Evolutionary conservation across 2,888 invertebrate species (phyloP), one percentile per base, ranked within the genome.

Genomic region (Agapetus fuscipes): DNA sequence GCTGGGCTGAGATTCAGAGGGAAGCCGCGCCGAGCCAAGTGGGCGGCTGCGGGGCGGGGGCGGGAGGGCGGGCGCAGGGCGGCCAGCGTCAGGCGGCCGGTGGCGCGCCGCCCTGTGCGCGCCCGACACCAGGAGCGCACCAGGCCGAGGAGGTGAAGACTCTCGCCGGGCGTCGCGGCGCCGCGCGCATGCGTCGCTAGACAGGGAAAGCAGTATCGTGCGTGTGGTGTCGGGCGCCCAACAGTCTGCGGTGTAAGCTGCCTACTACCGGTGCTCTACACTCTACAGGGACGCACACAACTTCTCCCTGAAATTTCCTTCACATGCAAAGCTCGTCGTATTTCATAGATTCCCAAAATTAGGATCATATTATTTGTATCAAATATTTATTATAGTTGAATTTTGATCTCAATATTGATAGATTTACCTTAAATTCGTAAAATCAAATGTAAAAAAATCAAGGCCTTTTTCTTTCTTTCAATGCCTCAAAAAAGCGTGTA

Each of bases 51-150:
- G 52, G 57, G 52, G 53, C 52, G 56, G 60, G n/a, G 13, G 16
- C 3, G 24, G 30, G 32, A 12, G 30, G 24, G 24, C 34, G 11
- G 30, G 20, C 33, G 37, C 24, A 34, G 20, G 20, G 38, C 31
- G 29, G 40, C 34, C 15, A 17, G 33, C 29, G 30, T 36, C 25
- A 37, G 33, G 39, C 34, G 37, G 41, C 10, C 12, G 26, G 31
- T 70, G 64, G 63, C 64, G 57, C 71, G 62, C 62, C 67, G 71
- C 58, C 71, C 70, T 56, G 64, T 64, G 56, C 74, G 72, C 58
- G 71, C 72, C 58, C 67, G 62, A 50, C 67, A 68, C 59, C 67
- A 70, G 59, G 72, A 42, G 43, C 52, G 1, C 66, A 71, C 52
- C 56, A 54, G 25, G 9, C 6, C 26, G 41, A 46, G 57, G 56